These are phyloP conservation scores for Caenorhabditis briggsae DNA, from an alignment of 1,140 invertebrate genomes.

Conservation along the genomic window DNA sequence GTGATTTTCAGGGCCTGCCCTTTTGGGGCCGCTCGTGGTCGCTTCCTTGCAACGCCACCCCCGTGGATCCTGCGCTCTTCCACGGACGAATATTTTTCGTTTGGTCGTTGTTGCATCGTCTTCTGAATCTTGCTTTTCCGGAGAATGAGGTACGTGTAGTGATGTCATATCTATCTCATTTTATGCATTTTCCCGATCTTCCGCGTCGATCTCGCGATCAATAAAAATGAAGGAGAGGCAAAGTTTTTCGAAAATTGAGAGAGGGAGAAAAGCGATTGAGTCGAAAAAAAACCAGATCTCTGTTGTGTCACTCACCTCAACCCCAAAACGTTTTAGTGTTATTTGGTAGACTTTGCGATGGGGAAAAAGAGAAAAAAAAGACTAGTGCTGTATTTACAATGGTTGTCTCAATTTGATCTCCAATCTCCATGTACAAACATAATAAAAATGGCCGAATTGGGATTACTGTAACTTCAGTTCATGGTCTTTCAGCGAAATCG, in stretches of 20 bases:
- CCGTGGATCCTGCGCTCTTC: slow-evolving; percentile 44
- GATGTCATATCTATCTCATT: slow-evolving; percentile 1
- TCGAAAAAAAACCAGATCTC: slow-evolving; percentile 37
- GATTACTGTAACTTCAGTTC: background rate
- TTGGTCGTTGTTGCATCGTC: slow-evolving; percentile 20
- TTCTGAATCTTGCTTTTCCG: background rate
- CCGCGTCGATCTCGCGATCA: background rate
- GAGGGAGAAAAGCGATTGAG: background rate
- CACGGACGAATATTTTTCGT: slow-evolving; percentile 1
- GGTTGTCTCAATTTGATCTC: slow-evolving; percentile 23
- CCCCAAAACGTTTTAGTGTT: slow-evolving; percentile 16
- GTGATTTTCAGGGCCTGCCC: slow-evolving; percentile 33
- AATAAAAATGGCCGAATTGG: background rate
- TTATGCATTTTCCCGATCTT: background rate
- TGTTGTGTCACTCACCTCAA: slow-evolving; percentile 1
- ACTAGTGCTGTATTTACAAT: slow-evolving; percentile 39
- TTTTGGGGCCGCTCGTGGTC: slow-evolving; percentile 52
- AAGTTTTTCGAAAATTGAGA: slow-evolving; percentile 8
- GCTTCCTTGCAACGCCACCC: slow-evolving; percentile 37
- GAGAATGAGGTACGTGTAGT: slow-evolving; percentile 36
- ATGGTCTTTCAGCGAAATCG: slow-evolving; percentile 65
- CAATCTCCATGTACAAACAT: slow-evolving; percentile 30
- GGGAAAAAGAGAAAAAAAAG: background rate
- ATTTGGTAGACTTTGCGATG: slow-evolving; percentile 40
- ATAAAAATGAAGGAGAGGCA: background rate